Percentiles rank a stretch among this genome's conserved stretches.
phyloP scores from a whole-genome alignment of 2,113 vertebrate species.

The Aphyosemion australe region DNA sequence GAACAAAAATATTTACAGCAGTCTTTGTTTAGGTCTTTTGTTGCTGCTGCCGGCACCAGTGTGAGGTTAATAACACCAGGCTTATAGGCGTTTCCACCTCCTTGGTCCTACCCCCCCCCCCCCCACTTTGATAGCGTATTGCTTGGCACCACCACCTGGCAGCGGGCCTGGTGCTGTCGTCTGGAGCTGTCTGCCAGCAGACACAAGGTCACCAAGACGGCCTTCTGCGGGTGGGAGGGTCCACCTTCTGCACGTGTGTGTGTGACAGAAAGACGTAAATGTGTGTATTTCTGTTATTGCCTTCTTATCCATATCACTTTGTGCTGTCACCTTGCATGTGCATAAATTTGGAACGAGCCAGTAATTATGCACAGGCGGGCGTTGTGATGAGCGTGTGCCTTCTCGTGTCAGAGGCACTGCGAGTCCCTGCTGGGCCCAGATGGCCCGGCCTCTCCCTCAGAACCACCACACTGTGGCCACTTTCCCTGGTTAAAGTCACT shows the following conservation, averaged over 20 bases:
- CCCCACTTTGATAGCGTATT: constrained; percentile 21
- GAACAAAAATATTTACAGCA: no score
- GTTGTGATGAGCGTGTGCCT: constrained; percentile 24
- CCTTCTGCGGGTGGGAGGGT: constrained; percentile 37
- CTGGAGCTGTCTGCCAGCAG: constrained; percentile 63
- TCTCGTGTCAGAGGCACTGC: constrained; percentile 12
- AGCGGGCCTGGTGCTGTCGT: constrained; percentile 57
- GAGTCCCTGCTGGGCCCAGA: constrained; percentile 73
- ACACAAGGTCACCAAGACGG: constrained; percentile 72
- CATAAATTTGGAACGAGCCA: constrained; percentile 37
- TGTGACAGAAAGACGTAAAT: constrained; percentile 34
- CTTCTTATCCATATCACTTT: constrained; percentile 39
- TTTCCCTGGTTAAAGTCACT: constrained; percentile 62
- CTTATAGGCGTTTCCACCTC: constrained; percentile 14
- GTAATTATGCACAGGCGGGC: constrained; percentile 29
- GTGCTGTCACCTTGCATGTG: constrained; percentile 50
- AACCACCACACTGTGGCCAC: constrained; percentile 23
- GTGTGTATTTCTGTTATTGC: constrained; percentile 17
- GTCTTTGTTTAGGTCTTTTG: background rate
- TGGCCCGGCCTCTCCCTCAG: constrained; percentile 57
- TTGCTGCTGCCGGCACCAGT: background rate
- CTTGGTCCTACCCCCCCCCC: no score
- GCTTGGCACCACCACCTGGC: constrained; percentile 71
- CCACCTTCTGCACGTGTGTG: constrained; percentile 41
- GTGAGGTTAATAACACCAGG: constrained; percentile 11